Evolutionary conservation across 2,113 vertebrate genomes (phyloP), one percentile per base, ranked within the genome.

Genomic region (Euleptes europaea): DNA sequence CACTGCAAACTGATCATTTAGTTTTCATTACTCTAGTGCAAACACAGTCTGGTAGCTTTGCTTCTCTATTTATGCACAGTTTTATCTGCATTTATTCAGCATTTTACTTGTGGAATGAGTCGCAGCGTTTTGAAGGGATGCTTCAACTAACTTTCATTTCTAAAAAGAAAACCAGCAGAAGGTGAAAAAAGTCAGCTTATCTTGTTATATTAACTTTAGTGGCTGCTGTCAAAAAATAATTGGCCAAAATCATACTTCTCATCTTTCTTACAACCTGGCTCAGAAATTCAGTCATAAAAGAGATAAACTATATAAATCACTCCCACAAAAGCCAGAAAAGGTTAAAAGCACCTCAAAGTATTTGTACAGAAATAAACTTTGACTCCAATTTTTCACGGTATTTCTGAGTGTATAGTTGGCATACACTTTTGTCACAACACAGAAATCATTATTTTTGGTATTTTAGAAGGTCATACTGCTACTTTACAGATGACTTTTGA

Each of bases 1-100:
- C 91, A 91, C 86, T 92, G 80, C 86, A 92, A 92, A 94, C 80
- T 65, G 81, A 88, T 91, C 51, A 80, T 93, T 92, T 94, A 65
- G 86, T 93, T 95, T 92, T 95, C 86, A 85, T 74, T 87, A 90
- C 76, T 94, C 78, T 79, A 69, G 86, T 86, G 90, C 93, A 88
- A 95, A 84, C 63, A 88, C 0, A 1, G 84, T 80, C 80, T 91
- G 63, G 60, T 86, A 87, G 85, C 84, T 94, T 90, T 84, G 79
- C 28, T 80, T 80, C 82, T 92, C 81, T 21, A 82, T 90, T 88
- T 92, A 90, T 79, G 26, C 19, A 69, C n/a, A 42, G 40, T 85
- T 19, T 86, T 89, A 89, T 69, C 79, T 89, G 80, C n/a, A 84
- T 88, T 90, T 91, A 73, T 71, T 72, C 31, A 87, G 67, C 28